phyloP scores from a whole-genome alignment of 2,113 vertebrate genomes.

The Lamprologus ornatipinnis region DNA sequence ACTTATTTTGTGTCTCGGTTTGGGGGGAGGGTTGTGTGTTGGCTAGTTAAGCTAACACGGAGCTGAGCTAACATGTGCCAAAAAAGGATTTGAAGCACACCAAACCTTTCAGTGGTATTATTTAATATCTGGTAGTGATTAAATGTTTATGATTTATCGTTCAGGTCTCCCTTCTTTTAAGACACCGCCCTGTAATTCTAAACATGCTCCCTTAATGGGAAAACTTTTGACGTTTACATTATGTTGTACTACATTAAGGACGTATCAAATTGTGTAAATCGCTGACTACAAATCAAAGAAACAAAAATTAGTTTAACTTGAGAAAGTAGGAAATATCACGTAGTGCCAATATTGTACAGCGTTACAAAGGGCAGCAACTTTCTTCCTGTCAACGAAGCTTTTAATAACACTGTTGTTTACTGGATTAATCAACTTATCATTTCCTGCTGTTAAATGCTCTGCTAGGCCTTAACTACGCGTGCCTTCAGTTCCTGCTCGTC shows the following conservation, averaged over 20 bases:
- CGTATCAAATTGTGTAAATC: not conserved
- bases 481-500: not conserved
- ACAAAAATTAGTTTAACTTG: not conserved
- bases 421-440: not conserved
- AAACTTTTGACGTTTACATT: not conserved
- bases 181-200: not conserved
- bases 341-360: not conserved
- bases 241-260: not conserved
- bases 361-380: not conserved
- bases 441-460: not conserved
- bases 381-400: not conserved
- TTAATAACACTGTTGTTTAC: not conserved
- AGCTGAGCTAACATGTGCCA: not conserved
- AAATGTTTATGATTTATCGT: not conserved
- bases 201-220: not conserved
- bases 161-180: not conserved
- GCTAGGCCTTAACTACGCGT: not conserved
- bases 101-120: not conserved
- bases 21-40: not conserved
- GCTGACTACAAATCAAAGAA: not conserved
- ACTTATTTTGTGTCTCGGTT: not conserved
- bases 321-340: not conserved
- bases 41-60: constrained; percentile 9
- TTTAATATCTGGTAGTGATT: not conserved
- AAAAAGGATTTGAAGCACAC: not conserved